Conservation (phyloP, 2,113 vertebrate species). For the Mungos mungo region DNA sequence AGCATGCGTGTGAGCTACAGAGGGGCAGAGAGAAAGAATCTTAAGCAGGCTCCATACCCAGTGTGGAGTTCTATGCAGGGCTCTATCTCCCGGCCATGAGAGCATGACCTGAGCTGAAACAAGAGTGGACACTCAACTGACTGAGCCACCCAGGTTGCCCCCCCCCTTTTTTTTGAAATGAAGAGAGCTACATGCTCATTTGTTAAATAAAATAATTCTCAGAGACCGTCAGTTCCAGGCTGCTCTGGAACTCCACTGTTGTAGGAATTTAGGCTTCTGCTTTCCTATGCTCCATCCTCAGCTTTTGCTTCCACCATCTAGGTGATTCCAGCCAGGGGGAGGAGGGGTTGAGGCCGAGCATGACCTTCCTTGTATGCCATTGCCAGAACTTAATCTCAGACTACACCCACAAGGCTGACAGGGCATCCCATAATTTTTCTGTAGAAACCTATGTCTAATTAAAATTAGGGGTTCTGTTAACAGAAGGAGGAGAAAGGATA, state of each 20-base stretch:
- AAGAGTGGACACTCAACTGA: too few species aligned
- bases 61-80: too few species aligned
- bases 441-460: background rate
- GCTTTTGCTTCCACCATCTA: background rate
- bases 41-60: too few species aligned
- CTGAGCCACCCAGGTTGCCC: too few species aligned
- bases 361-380: background rate
- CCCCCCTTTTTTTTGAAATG: background rate
- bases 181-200: background rate
- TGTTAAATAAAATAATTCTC: conserved; percentile 16
- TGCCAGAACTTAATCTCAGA: background rate
- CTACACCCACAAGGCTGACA: background rate
- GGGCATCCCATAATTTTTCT: background rate
- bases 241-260: conserved; percentile 10
- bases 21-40: too few species aligned
- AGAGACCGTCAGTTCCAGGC: background rate
- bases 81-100: too few species aligned
- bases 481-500: background rate
- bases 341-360: background rate
- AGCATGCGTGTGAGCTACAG: too few species aligned
- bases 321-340: background rate
- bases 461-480: background rate
- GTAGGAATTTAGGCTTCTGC: background rate
- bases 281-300: background rate
- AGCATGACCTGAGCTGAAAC: too few species aligned